Base-by-base conservation (phyloP, 2,888 invertebrate species). In the Napeogenes inachia region DNA sequence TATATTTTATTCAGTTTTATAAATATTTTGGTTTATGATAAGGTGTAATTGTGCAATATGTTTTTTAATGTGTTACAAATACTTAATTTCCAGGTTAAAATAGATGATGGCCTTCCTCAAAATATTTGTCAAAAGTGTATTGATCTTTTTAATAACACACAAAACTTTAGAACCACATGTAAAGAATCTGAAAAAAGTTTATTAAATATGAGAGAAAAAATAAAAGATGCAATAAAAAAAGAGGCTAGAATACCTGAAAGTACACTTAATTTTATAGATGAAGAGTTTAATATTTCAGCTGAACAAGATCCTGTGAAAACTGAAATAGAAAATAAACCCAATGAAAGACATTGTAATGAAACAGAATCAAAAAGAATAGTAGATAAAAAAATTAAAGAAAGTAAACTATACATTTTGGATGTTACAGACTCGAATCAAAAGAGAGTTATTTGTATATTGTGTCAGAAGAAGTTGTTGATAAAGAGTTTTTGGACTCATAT, bases 401-500 rank as follows among this genome's bases (percentile, higher is more conserved):
- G 54, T 56, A 45, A 55, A 50, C 33, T 64, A 45, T 60, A 64
- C 33, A 53, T 50, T 38, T 62, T 38, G 12, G 60, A 61, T 13
- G 30, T 42, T 38, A 54, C 64, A 38, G 56, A 63, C 30, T 6
- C 54, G 5, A 61, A 64, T 4, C 62, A 64, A 0, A 68, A 65
- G 0, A 67, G 77, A 33, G 80, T 82, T 0, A 68, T 66, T 0
- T 85, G 86, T 61, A 76, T 75, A 13, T 38, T 85, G 2, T 85
- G 86, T 63, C 73, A 75, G 2, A 80, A 81, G 45, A 76, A 77
- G 21, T 56, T 85, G 35, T 81, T 84, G 0, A 67, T 75, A 4
- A 67, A 80, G 3, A 84, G 84, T 57, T 69, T 84, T 13, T 75
- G 75, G 8, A 54, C 64, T 0, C 86, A 86, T 45, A 78, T 86